Conservation (phyloP, 2,797 vertebrate genomes). For the Toxotes lorentzi region DNA sequence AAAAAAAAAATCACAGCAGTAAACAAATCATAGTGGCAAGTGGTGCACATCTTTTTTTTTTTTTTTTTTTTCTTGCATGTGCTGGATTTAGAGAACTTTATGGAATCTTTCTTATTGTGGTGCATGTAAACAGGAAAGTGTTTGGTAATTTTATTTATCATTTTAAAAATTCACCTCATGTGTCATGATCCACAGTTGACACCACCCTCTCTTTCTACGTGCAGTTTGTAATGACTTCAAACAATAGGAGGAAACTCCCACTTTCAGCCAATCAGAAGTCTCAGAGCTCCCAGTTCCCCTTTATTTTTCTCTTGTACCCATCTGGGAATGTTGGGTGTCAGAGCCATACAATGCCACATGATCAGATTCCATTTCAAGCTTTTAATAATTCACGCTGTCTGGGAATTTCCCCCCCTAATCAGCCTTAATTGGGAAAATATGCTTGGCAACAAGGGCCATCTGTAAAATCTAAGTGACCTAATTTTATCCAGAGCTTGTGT, state of each 20-base stretch:
- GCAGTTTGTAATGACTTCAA: conserved; percentile 48
- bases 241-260: conserved; percentile 77
- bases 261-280: conserved; percentile 66
- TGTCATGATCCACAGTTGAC: conserved; percentile 24
- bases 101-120: background rate
- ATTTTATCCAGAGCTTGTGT: conserved; percentile 69
- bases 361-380: conserved; percentile 77
- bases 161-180: background rate
- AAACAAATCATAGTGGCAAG: background rate
- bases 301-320: conserved; percentile 41
- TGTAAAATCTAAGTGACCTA: conserved; percentile 78
- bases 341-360: conserved; percentile 57
- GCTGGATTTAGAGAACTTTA: background rate
- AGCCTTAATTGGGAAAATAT: conserved; percentile 83
- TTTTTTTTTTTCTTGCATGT: background rate
- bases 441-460: conserved; percentile 78
- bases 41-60: background rate
- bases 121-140: background rate
- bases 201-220: background rate
- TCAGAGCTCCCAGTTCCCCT: conserved; percentile 20
- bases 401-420: conserved; percentile 82
- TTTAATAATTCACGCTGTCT: conserved; percentile 85
- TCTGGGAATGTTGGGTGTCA: conserved; percentile 69
- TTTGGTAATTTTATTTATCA: background rate
- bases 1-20: background rate